Conservation (phyloP, 2,113 vertebrate species). For the Aphelocoma coerulescens region DNA sequence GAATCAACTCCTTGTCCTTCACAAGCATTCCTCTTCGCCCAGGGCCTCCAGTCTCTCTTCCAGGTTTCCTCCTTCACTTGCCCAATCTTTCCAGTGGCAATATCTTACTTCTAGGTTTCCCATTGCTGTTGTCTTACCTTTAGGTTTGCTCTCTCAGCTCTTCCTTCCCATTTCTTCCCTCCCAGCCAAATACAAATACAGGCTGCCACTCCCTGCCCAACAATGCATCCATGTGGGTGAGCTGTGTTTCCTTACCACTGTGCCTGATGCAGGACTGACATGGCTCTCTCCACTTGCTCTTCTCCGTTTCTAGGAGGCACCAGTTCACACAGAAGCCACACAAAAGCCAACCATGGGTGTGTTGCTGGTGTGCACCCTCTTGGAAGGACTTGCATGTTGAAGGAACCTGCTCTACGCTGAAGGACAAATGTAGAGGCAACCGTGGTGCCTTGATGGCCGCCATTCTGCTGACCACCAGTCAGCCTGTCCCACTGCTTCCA, state of each 20-base stretch:
- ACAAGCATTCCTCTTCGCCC: not conserved
- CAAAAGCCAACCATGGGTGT: not conserved
- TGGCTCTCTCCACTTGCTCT: not conserved
- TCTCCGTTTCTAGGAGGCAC: not conserved
- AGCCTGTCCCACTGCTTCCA: not conserved
- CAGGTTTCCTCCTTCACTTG: not conserved
- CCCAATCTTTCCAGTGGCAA: not conserved
- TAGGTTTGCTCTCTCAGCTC: not conserved
- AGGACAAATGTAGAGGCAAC: not conserved
- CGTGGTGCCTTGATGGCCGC: fast-evolving
- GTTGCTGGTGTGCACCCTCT: not conserved
- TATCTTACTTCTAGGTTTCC: not conserved
- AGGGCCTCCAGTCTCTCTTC: not conserved
- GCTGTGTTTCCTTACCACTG: not conserved
- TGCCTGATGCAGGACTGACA: not conserved
- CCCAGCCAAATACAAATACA: not conserved
- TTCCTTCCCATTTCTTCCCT: not conserved
- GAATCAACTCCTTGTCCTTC: not conserved
- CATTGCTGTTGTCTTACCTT: not conserved
- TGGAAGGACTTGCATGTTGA: not conserved
- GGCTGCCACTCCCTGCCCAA: not conserved
- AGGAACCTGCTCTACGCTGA: fast-evolving
- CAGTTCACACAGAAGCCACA: not conserved
- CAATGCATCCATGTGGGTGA: fast-evolving
- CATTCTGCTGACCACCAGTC: not conserved